Percentiles rank a stretch among this genome's conserved stretches.
These are phyloP conservation scores for Nysson spinosus DNA, from an alignment of 2,888 invertebrate species.

Conservation along the genomic window DNA sequence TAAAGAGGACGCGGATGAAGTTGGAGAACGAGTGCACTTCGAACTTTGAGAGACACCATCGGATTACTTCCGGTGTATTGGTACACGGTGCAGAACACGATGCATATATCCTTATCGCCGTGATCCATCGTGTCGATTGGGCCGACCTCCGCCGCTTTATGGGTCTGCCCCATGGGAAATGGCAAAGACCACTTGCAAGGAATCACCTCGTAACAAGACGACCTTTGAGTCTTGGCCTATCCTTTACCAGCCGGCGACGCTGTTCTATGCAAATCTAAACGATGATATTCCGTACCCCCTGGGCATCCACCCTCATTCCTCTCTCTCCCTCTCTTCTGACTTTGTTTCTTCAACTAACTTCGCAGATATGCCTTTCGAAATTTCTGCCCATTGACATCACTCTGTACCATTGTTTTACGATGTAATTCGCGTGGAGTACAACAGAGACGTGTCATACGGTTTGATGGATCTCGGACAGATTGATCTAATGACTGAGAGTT, in stretches of 20 bases:
- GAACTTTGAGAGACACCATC: conserved; percentile 42
- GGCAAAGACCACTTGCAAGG: conserved; percentile 67
- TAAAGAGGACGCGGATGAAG: not conserved
- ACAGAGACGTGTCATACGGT: too few species aligned
- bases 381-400: conserved; percentile 6
- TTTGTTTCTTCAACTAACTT: not conserved
- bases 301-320: conserved; percentile 43
- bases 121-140: conserved; percentile 67
- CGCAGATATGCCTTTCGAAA: conserved; percentile 21
- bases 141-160: conserved; percentile 65
- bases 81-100: conserved; percentile 59
- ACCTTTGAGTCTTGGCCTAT: conserved; percentile 55
- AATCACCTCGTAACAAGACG: conserved; percentile 63
- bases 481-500: too few species aligned
- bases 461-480: too few species aligned
- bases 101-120: conserved; percentile 68
- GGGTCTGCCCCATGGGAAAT: conserved; percentile 69
- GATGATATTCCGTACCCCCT: conserved; percentile 30
- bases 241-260: conserved; percentile 45
- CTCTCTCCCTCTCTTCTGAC: conserved; percentile 14
- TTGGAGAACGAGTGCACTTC: conserved; percentile 37
- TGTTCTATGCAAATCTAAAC: conserved; percentile 56
- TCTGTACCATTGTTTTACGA: too few species aligned
- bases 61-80: conserved; percentile 57
- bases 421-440: too few species aligned